Evolutionary conservation across 1,140 invertebrate genomes (phyloP).

Genomic region (Mycetomoellerius zeteki): DNA sequence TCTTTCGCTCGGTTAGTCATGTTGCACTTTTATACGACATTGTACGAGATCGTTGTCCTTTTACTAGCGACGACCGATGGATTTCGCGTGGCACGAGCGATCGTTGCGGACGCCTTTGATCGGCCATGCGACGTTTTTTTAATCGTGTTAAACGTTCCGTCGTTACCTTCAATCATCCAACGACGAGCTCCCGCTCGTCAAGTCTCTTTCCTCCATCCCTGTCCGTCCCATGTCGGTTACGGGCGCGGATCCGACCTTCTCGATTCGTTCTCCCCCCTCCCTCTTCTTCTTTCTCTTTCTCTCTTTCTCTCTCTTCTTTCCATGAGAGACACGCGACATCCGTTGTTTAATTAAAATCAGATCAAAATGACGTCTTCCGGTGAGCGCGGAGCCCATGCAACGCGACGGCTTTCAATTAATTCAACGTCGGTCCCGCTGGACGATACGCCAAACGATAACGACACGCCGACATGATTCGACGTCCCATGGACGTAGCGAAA

Average conservation of each 20-base stretch:
- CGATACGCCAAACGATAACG: background rate
- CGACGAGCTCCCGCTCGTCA: slow-evolving; percentile 37
- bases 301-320: slow-evolving; percentile 10
- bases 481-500: slow-evolving; percentile 25
- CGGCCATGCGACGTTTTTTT: slow-evolving; percentile 64
- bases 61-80: slow-evolving; percentile 24
- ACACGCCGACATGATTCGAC: slow-evolving; percentile 29
- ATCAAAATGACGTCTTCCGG: slow-evolving; percentile 69
- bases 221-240: slow-evolving; percentile 26
- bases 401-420: slow-evolving; percentile 74
- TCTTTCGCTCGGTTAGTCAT: slow-evolving; percentile 23
- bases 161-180: slow-evolving; percentile 57
- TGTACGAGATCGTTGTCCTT: slow-evolving; percentile 40
- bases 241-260: background rate
- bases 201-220: slow-evolving; percentile 9
- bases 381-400: slow-evolving; percentile 23
- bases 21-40: slow-evolving; percentile 56
- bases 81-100: slow-evolving; percentile 55
- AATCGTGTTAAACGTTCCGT: slow-evolving; percentile 68
- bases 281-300: background rate
- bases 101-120: slow-evolving; percentile 57
- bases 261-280: slow-evolving; percentile 5
- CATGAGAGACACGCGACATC: slow-evolving; percentile 30
- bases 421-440: slow-evolving; percentile 60
- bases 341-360: slow-evolving; percentile 72